Base-by-base conservation (phyloP, 2,888 invertebrate genomes). In the Chrysina gloriosa region DNA sequence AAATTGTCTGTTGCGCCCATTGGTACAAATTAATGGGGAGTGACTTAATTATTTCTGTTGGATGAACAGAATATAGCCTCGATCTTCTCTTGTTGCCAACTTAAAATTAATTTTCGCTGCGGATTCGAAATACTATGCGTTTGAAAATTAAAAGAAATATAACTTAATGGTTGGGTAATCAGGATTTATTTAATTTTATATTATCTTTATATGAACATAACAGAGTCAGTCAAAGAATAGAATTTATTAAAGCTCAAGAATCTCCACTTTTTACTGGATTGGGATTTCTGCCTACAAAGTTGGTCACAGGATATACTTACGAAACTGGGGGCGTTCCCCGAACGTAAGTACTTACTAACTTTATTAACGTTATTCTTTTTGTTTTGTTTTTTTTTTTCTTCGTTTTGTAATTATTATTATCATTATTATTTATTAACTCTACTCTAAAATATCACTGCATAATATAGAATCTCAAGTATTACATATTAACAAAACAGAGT, bases 401-500 rank as follows among this genome's bases (percentile, higher is more conserved):
- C n/a, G n/a, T 21, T 47, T 31, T 31, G 9, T 52, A 16, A 16
- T 52, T 31, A 45, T 45, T 39, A 11, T 31, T 31, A 19, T 31
- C 9, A 7, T 52, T n/a, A 31, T 52, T 16, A 52, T 39, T 39
- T 39, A 39, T 39, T 52, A 52, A 52, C 16, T 34, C 52, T 52
- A 52, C n/a, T 52, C 52, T 52, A 52, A 31, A 52, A 52, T 52
- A 52, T 52, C 52, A 52, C 52, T 52, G 52, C 52, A 31, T 52
- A 52, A 52, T 52, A 31, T 52, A 52, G 52, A 52, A 52, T 52
- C 31, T 52, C 52, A 52, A 52, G 31, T n/a, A n/a, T 52, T 52
- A 52, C 36, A 56, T 61, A 61, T 61, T 45, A 61, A 61, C 58
- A 61, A n/a, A 42, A 61, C 42, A 61, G 42, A 61, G 14, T 42